These are phyloP conservation scores for Cydia strobilella DNA, from an alignment of 1,140 invertebrate genomes.

Conservation along the genomic window DNA sequence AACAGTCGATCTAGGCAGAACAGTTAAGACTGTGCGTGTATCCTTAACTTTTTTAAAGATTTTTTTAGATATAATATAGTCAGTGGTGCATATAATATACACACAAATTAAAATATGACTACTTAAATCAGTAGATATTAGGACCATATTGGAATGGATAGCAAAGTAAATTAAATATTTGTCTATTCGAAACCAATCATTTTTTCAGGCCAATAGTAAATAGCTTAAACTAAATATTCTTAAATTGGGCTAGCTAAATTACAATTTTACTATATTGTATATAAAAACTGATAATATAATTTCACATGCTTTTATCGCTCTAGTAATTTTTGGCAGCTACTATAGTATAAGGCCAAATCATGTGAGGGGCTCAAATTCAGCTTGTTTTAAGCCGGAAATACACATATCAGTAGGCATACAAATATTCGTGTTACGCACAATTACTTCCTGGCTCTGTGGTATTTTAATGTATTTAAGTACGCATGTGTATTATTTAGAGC, in stretches of 20 bases:
- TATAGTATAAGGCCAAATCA: not conserved
- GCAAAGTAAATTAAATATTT: not conserved
- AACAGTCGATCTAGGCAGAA: not conserved
- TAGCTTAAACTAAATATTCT: not conserved
- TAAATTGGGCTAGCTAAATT: conserved; percentile 11
- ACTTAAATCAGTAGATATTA: not conserved
- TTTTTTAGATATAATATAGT: not conserved
- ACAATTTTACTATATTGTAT: not conserved
- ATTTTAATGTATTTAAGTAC: not conserved
- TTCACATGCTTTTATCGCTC: not conserved
- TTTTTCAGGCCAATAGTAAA: not conserved
- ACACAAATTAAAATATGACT: not conserved
- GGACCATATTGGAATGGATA: conserved; percentile 7
- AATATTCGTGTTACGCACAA: not conserved
- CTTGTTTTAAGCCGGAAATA: not conserved
- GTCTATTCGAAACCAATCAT: not conserved
- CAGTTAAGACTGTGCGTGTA: too few relatives aligned
- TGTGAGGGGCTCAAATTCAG: not conserved
- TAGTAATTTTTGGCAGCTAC: not conserved
- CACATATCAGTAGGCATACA: not conserved
- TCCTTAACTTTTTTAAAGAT: not conserved
- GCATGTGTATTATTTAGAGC: too few relatives aligned
- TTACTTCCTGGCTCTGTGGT: not conserved
- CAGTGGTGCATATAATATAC: too few relatives aligned
- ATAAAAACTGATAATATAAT: not conserved